These are phyloP conservation scores for Camarhynchus parvulus DNA, from an alignment of 2,113 vertebrate genomes.

Conservation along the genomic window DNA sequence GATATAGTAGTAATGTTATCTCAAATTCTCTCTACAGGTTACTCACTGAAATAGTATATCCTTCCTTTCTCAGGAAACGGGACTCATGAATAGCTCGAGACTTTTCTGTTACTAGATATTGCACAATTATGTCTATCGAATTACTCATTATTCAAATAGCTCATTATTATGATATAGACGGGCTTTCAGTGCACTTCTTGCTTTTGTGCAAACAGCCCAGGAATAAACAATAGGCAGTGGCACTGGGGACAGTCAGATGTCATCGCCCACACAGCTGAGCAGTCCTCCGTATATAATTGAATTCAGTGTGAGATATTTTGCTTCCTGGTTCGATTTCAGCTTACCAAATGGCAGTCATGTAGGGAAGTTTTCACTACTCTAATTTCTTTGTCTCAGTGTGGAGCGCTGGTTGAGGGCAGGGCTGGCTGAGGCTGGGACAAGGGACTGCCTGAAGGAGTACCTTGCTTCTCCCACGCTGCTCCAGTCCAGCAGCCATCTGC, in stretches of 20 bases:
- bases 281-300: slow-evolving; percentile 43
- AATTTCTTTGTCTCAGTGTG: background rate
- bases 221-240: background rate
- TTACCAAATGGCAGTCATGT: background rate
- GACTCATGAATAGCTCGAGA: slow-evolving; percentile 53
- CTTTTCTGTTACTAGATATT: slow-evolving; percentile 73
- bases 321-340: slow-evolving; percentile 15
- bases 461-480: background rate
- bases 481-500: background rate
- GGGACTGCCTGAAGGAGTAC: background rate
- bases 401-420: background rate
- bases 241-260: background rate
- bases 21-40: slow-evolving; percentile 51
- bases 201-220: background rate
- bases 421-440: background rate
- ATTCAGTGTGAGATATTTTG: background rate
- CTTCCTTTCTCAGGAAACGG: slow-evolving; percentile 61
- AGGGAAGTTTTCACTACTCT: background rate
- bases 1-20: slow-evolving; percentile 63
- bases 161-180: background rate
- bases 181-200: background rate
- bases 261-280: background rate
- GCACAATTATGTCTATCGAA: slow-evolving; percentile 38
- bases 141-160: slow-evolving; percentile 60
- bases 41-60: slow-evolving; percentile 65